These are phyloP conservation scores for Thymelicus acteon DNA, from an alignment of 2,888 invertebrate species.

Conservation along the genomic window DNA sequence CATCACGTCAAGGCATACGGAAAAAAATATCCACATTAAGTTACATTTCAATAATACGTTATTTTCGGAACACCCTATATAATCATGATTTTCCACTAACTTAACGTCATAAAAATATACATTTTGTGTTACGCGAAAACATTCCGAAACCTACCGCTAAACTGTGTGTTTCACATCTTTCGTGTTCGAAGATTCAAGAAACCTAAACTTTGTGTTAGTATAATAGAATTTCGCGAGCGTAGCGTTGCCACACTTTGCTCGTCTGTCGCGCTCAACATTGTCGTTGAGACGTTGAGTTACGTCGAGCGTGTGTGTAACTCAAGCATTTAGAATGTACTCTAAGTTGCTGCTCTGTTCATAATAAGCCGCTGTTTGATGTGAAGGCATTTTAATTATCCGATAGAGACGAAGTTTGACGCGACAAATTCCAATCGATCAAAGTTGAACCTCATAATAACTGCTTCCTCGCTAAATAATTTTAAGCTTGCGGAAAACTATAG, in stretches of 20 bases:
- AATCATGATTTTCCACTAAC: no score
- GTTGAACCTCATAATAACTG: slow-evolving; percentile 16
- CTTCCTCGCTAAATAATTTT: slow-evolving; percentile 17
- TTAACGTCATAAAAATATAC: no score
- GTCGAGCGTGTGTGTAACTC: slow-evolving; percentile 10
- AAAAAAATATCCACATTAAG: no score
- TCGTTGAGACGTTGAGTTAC: slow-evolving; percentile 17
- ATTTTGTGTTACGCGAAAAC: neutral
- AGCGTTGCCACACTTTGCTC: neutral
- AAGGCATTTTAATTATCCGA: slow-evolving; percentile 28
- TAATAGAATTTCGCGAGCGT: slow-evolving; percentile 29
- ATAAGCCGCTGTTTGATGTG: slow-evolving; percentile 21
- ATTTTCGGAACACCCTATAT: no score
- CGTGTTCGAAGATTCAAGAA: slow-evolving; percentile 16
- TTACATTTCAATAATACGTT: no score
- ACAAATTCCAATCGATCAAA: slow-evolving; percentile 29
- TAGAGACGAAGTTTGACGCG: slow-evolving; percentile 17
- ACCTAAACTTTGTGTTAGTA: slow-evolving; percentile 25
- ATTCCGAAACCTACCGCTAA: slow-evolving; percentile 23
- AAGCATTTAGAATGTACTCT: slow-evolving; percentile 10
- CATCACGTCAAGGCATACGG: no score
- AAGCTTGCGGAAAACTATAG: neutral
- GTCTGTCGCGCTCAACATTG: slow-evolving; percentile 11
- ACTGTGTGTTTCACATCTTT: slow-evolving; percentile 20
- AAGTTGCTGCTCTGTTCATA: slow-evolving; percentile 20